Percentiles rank a stretch among this genome's conserved stretches.
Evolutionary conservation across 2,113 vertebrate species (phyloP).

Genomic region (Peromyscus maniculatus): DNA sequence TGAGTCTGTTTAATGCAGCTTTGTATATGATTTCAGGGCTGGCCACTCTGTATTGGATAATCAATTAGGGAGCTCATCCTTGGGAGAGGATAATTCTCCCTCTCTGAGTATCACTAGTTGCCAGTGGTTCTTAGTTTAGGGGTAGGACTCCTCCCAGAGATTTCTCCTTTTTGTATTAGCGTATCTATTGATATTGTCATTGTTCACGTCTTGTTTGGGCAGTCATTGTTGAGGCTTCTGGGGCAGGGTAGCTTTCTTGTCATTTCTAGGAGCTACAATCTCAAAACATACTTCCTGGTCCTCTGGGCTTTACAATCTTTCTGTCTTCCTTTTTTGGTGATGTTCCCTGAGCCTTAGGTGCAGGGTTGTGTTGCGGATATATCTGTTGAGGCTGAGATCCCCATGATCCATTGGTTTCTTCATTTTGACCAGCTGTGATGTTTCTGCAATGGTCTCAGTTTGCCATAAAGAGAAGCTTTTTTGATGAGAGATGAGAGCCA

Average conservation of each 20-base stretch:
- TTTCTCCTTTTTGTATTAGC: not conserved
- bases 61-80: not conserved
- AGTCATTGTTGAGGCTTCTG: not conserved
- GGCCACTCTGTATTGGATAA: too few relatives aligned
- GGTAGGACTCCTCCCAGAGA: not conserved
- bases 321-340: not conserved
- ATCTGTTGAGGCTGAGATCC: not conserved
- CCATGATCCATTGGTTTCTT: not conserved
- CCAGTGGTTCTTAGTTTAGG: not conserved
- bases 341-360: not conserved
- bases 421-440: not conserved
- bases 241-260: not conserved
- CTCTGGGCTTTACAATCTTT: not conserved
- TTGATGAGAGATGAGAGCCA: not conserved
- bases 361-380: not conserved
- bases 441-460: not conserved
- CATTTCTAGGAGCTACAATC: not conserved
- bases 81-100: not conserved
- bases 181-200: not conserved
- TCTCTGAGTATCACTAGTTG: not conserved
- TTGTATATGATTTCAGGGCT: not conserved
- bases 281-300: not conserved
- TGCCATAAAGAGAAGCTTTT: not conserved
- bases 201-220: not conserved
- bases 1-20: not conserved